These are phyloP conservation scores for Nomada lathburiana DNA, from an alignment of 2,888 invertebrate species.

Conservation along the genomic window DNA sequence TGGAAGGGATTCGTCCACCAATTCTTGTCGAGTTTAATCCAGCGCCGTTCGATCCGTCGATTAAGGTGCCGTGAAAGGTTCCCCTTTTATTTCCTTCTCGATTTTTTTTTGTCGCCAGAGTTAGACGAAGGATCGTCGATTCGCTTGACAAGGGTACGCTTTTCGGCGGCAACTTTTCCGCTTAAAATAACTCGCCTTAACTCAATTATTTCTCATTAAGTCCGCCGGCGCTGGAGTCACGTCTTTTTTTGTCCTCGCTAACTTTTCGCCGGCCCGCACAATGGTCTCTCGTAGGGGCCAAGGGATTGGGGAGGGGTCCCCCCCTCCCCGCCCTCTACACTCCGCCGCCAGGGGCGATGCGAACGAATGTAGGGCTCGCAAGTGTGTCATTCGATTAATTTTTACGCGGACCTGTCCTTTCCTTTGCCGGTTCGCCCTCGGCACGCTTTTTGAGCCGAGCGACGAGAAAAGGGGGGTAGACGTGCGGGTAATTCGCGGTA, in stretches of 20 bases:
- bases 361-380: constrained; percentile 8
- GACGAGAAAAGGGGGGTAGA: neutral
- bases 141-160: constrained; percentile 34
- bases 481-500: neutral
- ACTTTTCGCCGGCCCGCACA: constrained; percentile 45
- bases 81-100: neutral
- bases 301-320: neutral
- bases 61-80: constrained; percentile 5
- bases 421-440: neutral
- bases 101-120: neutral
- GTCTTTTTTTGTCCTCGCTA: constrained; percentile 61
- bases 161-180: constrained; percentile 70
- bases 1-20: constrained; percentile 6
- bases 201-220: constrained; percentile 74
- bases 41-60: constrained; percentile 17
- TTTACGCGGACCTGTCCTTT: constrained; percentile 9
- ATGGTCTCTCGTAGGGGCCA: constrained; percentile 2
- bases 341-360: neutral
- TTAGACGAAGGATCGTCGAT: constrained; percentile 13
- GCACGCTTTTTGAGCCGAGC: neutral
- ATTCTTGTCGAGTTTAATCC: constrained; percentile 28
- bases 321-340: neutral
- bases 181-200: constrained; percentile 73
- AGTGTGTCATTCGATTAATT: constrained; percentile 42
- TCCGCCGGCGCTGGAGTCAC: constrained; percentile 45